These are phyloP conservation scores for Clarias pachynema DNA, from an alignment of 2,797 vertebrate species.

Conservation along the genomic window DNA sequence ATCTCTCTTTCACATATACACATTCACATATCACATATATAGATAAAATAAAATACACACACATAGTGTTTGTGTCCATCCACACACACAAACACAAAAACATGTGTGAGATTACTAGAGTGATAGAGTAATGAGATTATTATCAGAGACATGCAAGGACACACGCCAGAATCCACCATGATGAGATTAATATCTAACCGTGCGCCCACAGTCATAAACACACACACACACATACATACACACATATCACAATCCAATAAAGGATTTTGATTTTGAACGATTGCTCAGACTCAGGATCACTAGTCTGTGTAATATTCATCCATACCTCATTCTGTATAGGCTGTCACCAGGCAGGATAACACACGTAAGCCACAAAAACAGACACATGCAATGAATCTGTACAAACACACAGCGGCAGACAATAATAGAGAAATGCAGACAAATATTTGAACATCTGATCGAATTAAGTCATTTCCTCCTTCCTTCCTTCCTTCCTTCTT, in stretches of 20 bases:
- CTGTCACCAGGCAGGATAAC: neutral
- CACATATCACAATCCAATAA: constrained; percentile 22
- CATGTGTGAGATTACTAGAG: neutral
- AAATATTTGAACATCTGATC: neutral
- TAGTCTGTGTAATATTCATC: constrained; percentile 39
- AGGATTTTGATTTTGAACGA: constrained; percentile 2
- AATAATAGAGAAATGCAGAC: neutral
- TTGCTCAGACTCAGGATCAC: constrained; percentile 36
- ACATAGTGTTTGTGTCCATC: neutral
- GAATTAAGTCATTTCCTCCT: neutral
- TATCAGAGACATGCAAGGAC: neutral
- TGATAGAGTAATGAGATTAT: constrained; percentile 12
- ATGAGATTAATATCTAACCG: constrained; percentile 19
- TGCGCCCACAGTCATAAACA: neutral
- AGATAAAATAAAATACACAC: neutral
- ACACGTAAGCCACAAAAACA: neutral
- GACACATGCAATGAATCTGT: neutral
- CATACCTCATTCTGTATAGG: constrained; percentile 9
- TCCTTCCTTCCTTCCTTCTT: neutral
- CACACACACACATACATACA: neutral
- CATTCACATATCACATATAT: neutral
- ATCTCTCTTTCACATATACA: constrained; percentile 5
- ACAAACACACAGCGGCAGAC: neutral
- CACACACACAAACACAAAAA: constrained; percentile 12
- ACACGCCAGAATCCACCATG: neutral